Percentiles rank a stretch among this genome's conserved stretches.
These are phyloP conservation scores for Larimichthys crocea DNA, from an alignment of 2,113 vertebrate genomes.

Conservation along the genomic window DNA sequence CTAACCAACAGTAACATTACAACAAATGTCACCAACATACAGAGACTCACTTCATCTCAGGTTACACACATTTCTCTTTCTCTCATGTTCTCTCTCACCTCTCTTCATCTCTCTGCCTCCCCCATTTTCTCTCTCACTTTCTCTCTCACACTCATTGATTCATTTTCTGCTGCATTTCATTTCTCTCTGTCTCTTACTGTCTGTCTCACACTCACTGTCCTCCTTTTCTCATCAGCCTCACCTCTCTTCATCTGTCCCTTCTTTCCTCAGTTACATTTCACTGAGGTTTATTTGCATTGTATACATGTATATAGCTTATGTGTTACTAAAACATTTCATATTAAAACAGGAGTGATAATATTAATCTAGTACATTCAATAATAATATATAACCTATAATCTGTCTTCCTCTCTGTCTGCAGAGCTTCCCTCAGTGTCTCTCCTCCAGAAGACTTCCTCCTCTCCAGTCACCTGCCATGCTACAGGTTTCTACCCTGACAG, in stretches of 20 bases:
- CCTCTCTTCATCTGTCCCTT: neutral
- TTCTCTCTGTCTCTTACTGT: neutral
- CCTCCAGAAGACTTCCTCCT: slow-evolving; percentile 59
- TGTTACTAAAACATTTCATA: neutral
- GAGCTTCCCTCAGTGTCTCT: slow-evolving; percentile 29
- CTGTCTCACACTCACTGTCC: neutral
- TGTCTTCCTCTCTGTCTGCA: neutral
- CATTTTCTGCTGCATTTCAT: too few relatives aligned
- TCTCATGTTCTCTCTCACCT: too few relatives aligned
- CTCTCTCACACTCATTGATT: neutral
- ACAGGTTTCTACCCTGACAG: neutral
- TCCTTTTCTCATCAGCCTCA: neutral
- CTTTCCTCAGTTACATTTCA: neutral
- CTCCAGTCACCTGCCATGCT: too few relatives aligned
- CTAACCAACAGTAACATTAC: too few relatives aligned
- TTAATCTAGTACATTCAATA: neutral
- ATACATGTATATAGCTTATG: neutral
- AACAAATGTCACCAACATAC: too few relatives aligned
- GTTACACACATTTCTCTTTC: too few relatives aligned
- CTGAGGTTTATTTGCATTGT: neutral
- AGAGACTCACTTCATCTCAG: too few relatives aligned
- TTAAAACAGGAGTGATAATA: neutral
- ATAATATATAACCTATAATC: neutral
- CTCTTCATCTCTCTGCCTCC: too few relatives aligned
- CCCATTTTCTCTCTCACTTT: neutral